Percentiles rank a stretch among this genome's conserved stretches.
These are phyloP conservation scores for Dryobates pubescens DNA, from an alignment of 2,797 vertebrate species.

Conservation along the genomic window DNA sequence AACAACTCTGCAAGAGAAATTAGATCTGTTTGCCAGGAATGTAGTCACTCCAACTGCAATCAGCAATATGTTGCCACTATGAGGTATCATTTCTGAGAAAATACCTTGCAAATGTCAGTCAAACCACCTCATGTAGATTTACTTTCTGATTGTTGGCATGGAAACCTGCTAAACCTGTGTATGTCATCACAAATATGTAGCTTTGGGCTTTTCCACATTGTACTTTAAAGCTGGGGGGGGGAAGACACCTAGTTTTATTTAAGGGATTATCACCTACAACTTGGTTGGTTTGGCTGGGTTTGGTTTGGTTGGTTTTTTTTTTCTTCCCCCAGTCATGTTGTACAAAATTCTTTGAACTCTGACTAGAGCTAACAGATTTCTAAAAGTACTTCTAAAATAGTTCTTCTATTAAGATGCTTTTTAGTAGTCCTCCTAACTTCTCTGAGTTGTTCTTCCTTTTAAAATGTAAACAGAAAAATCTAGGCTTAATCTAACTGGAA, in stretches of 20 bases:
- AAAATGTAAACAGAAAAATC: not conserved
- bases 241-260: not conserved
- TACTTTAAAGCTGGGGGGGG: not conserved
- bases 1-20: not conserved
- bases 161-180: not conserved
- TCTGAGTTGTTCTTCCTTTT: not conserved
- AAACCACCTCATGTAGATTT: not conserved
- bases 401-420: not conserved
- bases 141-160: not conserved
- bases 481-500: not conserved
- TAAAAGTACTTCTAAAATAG: not conserved
- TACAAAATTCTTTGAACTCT: not conserved
- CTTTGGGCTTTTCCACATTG: not conserved
- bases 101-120: not conserved
- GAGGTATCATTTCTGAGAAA: slow-evolving; percentile 8
- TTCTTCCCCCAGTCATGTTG: not conserved
- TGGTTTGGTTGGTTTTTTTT: not conserved
- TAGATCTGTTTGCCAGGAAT: not conserved
- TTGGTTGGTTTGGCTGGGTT: not conserved
- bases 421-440: not conserved
- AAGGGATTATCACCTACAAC: not conserved
- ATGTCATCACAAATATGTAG: not conserved
- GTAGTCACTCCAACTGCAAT: not conserved
- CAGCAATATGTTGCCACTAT: not conserved
- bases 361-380: not conserved